Conservation (phyloP, 2,113 vertebrate genomes). For the Choloepus hoffmanni region DNA sequence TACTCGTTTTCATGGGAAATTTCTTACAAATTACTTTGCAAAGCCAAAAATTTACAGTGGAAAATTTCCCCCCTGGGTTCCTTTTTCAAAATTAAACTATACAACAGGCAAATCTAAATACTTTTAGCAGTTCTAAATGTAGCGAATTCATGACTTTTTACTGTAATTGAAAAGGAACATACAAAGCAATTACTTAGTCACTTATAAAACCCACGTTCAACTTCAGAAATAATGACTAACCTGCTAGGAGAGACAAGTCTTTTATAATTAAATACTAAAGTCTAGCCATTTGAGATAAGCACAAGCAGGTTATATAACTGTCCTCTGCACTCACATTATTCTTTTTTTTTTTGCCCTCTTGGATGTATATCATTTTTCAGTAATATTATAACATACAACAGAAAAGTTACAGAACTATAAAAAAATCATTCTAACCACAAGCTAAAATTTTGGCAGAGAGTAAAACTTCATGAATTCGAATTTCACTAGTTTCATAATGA, state of each 20-base stretch:
- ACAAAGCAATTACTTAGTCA: conserved; percentile 74
- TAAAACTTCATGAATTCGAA: conserved; percentile 55
- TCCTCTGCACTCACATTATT: conserved; percentile 78
- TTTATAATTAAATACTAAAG: conserved; percentile 79
- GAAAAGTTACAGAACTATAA: conserved; percentile 39
- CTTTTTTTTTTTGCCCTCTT: background rate
- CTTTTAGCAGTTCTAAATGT: conserved; percentile 68
- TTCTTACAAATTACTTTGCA: conserved; percentile 63
- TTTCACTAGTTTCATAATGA: conserved; percentile 15
- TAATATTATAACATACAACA: conserved; percentile 55
- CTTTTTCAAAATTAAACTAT: conserved; percentile 64
- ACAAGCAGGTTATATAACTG: conserved; percentile 79
- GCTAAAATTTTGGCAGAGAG: background rate
- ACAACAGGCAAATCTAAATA: conserved; percentile 71
- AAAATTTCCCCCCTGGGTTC: background rate
- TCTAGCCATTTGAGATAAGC: conserved; percentile 78
- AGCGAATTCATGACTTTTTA: conserved; percentile 68
- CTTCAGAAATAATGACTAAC: conserved; percentile 74
- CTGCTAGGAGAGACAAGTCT: conserved; percentile 38
- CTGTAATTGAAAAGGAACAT: conserved; percentile 72
- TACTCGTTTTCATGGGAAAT: conserved; percentile 54
- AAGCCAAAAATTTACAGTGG: conserved; percentile 62
- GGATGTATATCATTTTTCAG: conserved; percentile 46
- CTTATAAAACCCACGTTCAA: conserved; percentile 71
- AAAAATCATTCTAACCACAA: conserved; percentile 54